Conservation (phyloP, 2,888 invertebrate species). For the Harpalus rubripes region DNA sequence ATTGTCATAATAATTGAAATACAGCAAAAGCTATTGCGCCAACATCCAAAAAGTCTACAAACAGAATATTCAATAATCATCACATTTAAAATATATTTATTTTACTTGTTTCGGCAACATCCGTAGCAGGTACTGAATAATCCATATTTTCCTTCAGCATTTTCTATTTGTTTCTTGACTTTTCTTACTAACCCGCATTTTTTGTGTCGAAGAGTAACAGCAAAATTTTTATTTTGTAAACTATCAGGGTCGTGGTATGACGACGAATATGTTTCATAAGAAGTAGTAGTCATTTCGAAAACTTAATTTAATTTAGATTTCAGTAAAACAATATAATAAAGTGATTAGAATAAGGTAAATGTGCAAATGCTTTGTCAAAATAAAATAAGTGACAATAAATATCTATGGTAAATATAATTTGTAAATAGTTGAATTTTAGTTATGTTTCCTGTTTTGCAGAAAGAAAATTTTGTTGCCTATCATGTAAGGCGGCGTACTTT, state of each 20-base stretch:
- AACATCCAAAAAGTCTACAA: conserved; percentile 20
- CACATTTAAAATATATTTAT: conserved; percentile 2
- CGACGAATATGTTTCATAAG: not conserved
- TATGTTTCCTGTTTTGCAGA: no score
- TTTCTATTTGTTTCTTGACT: conserved; percentile 38
- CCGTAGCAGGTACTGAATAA: not conserved
- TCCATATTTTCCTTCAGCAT: conserved; percentile 37
- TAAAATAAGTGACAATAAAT: conserved; percentile 21
- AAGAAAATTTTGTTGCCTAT: no score
- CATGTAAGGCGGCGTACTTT: no score
- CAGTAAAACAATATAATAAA: conserved; percentile 10
- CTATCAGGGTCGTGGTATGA: not conserved
- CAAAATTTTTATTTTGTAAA: conserved; percentile 41
- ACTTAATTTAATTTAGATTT: conserved; percentile 19
- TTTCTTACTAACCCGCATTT: conserved; percentile 46
- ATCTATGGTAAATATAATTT: no score
- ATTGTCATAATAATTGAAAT: conserved; percentile 1
- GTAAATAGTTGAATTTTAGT: no score
- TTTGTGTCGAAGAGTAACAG: conserved; percentile 45
- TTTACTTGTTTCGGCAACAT: not conserved
- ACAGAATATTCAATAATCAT: not conserved
- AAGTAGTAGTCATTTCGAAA: not conserved
- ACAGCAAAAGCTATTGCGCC: conserved; percentile 3
- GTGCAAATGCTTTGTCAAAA: conserved; percentile 3
- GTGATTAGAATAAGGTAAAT: not conserved